These are phyloP conservation scores for Cyanistes caeruleus DNA, from an alignment of 2,113 vertebrate species.

Conservation along the genomic window DNA sequence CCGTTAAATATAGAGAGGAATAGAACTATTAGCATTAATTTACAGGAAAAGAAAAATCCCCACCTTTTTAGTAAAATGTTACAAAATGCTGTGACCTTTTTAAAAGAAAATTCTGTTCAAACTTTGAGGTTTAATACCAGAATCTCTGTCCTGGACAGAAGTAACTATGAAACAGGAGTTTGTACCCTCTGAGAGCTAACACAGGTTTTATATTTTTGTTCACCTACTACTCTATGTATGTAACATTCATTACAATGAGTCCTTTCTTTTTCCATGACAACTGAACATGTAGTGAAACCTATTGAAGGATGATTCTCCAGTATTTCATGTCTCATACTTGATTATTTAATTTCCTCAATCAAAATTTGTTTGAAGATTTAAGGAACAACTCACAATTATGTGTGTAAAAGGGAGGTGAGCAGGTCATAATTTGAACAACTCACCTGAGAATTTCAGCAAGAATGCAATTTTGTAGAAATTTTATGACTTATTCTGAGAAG, in stretches of 20 bases:
- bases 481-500: neutral
- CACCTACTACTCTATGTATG: neutral
- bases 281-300: neutral
- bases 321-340: neutral
- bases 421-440: neutral
- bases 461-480: constrained; percentile 14
- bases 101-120: neutral
- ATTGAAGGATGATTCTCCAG: neutral
- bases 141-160: neutral
- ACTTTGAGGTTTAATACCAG: neutral
- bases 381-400: neutral
- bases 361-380: neutral
- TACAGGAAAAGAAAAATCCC: neutral
- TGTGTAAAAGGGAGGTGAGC: neutral
- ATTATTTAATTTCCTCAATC: neutral
- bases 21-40: neutral
- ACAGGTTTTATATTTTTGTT: neutral
- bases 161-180: neutral
- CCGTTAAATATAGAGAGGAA: neutral
- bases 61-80: neutral
- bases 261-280: neutral
- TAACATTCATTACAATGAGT: neutral
- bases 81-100: neutral
- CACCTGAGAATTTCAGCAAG: neutral
- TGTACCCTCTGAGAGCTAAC: neutral